Percentiles rank a stretch among this genome's conserved stretches.
Evolutionary conservation across 2,797 vertebrate species (phyloP).

Genomic region (Liasis olivaceus): DNA sequence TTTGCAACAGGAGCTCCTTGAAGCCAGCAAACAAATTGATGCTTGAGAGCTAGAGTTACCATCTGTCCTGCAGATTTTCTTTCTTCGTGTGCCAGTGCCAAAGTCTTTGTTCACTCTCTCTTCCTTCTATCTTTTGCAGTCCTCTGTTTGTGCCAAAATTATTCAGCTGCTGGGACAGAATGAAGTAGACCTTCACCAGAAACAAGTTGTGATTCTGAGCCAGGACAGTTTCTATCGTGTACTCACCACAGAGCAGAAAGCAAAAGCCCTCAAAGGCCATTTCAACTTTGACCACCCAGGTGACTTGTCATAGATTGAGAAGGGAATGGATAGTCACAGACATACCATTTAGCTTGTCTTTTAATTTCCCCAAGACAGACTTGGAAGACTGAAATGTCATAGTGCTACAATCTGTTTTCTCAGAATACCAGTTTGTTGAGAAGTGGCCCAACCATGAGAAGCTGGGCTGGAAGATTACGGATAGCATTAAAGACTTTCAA

Average conservation of each 20-base stretch:
- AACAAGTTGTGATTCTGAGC: conserved; percentile 94
- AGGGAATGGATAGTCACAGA: background rate
- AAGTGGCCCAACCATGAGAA: background rate
- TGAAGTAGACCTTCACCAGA: conserved; percentile 91
- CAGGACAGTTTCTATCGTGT: conserved; percentile 98
- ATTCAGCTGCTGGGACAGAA: conserved; percentile 97
- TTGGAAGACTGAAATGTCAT: no score
- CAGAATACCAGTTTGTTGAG: background rate
- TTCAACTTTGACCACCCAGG: conserved; percentile 99
- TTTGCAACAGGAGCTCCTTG: background rate
- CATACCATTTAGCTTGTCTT: background rate
- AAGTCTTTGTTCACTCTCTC: background rate
- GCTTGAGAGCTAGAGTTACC: background rate
- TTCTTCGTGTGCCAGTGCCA: accelerated
- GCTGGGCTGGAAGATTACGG: background rate
- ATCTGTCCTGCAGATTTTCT: background rate
- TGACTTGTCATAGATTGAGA: conserved; percentile 59
- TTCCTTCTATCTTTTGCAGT: conserved; percentile 73
- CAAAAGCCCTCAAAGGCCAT: conserved; percentile 92
- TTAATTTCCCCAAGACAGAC: background rate
- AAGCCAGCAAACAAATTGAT: background rate
- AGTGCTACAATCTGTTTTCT: background rate
- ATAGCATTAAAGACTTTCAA: background rate
- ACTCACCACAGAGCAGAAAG: conserved; percentile 93
- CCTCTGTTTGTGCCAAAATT: conserved; percentile 94